These are phyloP conservation scores for Monochamus alternatus DNA, from an alignment of 2,888 invertebrate species.

Conservation along the genomic window DNA sequence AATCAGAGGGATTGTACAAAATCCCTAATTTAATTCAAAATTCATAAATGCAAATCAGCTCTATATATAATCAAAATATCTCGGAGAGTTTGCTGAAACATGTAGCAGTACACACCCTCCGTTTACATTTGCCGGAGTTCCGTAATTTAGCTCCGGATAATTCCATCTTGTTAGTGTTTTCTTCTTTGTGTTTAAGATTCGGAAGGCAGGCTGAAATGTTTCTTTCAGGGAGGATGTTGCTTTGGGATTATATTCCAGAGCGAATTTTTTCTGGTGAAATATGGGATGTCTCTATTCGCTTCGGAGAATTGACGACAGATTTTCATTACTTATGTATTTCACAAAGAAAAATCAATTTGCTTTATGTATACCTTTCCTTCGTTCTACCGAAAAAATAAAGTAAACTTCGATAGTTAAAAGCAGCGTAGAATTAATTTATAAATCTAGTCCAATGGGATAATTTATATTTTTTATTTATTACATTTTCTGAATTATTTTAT, in stretches of 20 bases:
- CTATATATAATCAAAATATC: neutral
- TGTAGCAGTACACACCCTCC: neutral
- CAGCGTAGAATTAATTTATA: too few relatives aligned
- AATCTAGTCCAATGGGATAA: too few relatives aligned
- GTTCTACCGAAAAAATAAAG: too few relatives aligned
- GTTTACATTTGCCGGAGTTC: neutral
- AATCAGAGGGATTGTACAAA: neutral
- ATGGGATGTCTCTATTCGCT: neutral
- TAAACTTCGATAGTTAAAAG: too few relatives aligned
- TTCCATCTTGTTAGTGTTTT: constrained; percentile 1
- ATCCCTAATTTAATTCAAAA: neutral
- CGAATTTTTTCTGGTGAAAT: constrained; percentile 1
- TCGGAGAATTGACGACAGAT: neutral
- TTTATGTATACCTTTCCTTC: too few relatives aligned
- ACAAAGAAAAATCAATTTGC: neutral
- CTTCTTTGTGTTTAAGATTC: constrained; percentile 14
- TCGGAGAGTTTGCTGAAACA: neutral
- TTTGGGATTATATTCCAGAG: constrained; percentile 9
- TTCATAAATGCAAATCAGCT: neutral
- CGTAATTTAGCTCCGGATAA: neutral
- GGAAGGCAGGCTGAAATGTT: neutral
- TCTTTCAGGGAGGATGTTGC: neutral
- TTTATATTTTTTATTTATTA: too few relatives aligned
- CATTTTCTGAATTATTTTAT: too few relatives aligned
- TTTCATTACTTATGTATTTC: neutral